Conservation (phyloP, 1,140 invertebrate species). For the Orchesella cincta region DNA sequence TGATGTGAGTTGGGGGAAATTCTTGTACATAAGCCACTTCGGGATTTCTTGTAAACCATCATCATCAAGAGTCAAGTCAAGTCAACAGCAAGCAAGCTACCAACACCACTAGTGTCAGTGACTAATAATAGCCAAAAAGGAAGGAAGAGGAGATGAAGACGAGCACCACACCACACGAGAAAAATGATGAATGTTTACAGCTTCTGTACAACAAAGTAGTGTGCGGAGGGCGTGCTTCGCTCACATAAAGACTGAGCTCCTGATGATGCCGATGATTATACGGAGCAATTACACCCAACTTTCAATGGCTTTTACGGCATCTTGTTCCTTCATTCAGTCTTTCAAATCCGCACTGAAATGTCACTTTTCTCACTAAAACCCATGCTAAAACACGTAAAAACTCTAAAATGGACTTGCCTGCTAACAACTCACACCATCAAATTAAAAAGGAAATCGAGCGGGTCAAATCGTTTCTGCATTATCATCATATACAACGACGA, state of each 20-base stretch:
- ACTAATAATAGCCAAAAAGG: slow-evolving; percentile 20
- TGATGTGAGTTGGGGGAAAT: slow-evolving; percentile 1
- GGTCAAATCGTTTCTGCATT: no score
- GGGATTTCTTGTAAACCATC: slow-evolving; percentile 5
- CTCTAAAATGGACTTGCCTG: no score
- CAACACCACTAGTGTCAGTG: background rate
- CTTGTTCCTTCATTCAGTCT: no score
- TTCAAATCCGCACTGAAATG: no score
- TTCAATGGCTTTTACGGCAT: no score
- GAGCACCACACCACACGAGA: background rate
- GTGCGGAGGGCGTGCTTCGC: slow-evolving; percentile 29
- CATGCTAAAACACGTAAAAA: no score
- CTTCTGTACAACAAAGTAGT: slow-evolving; percentile 37
- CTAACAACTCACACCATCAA: no score
- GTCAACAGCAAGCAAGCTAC: background rate
- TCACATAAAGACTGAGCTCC: background rate
- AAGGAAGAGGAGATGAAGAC: background rate
- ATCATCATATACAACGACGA: no score
- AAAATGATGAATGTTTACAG: slow-evolving; percentile 43
- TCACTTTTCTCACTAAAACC: no score
- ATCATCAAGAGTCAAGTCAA: background rate
- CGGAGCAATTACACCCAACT: no score
- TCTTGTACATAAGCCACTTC: background rate
- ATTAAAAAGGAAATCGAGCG: no score
- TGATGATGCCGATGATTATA: no score